Base-by-base conservation (phyloP, 1,140 invertebrate genomes). In the Acromyrmex charruanus region DNA sequence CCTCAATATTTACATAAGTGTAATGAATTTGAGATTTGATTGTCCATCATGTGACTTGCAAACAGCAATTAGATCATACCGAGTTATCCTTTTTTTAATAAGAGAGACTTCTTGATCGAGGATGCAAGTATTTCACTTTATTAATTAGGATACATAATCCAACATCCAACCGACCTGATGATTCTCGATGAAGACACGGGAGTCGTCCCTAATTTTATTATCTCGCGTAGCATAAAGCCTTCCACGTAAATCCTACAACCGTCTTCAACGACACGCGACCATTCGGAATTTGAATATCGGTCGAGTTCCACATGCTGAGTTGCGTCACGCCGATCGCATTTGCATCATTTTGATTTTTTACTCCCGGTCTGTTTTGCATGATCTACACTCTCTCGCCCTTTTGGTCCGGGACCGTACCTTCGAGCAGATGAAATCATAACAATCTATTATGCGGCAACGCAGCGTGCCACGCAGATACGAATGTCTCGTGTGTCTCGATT, bases 331-430 rank as follows among this genome's bases (percentile, higher is more conserved):
- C 55, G 80, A 75, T 74, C 80, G 39, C 66, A 84, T 84, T 84
- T 84, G 80, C 80, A 84, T 84, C 80, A 74, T 84, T 84, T 75
- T 74, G 69, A 84, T 84, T 84, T 84, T 84, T 84, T 69, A 63
- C 69, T 75, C 80, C 58, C 25, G 25, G n/a, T 35, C 80, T 59
- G 25, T 72, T 84, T 75, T 84, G 68, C 80, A 82, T 61, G 68
- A 82, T 82, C 79, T 21, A 31, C n/a, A 10, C 12, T 21, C 35
- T 63, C n/a, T 28, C 80, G 18, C 49, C 66, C 77, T 58, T 68
- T 35, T 39, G 3, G 10, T 21, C 35, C 21, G 25, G 53, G 14
- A 55, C 14, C n/a, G 25, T 61, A 61, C 44, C 63, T 84, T 75
- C 69, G 25, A 14, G 31, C 55, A 75, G 69, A 84, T 51, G 80